These are phyloP conservation scores for Siniperca scherzeri DNA, from an alignment of 2,797 vertebrate species.

Conservation along the genomic window DNA sequence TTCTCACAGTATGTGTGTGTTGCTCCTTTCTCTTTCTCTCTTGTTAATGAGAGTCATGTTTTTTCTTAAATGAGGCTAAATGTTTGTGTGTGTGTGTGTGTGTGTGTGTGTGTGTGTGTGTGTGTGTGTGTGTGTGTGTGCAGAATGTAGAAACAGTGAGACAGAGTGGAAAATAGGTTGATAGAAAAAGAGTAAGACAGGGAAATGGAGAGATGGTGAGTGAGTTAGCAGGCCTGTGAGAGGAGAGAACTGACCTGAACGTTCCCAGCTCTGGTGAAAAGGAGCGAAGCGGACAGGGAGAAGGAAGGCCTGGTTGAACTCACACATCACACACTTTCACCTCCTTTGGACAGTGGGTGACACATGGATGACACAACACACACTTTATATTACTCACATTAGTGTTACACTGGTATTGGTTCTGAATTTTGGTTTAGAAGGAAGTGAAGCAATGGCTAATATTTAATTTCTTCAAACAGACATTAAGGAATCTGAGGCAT, in stretches of 20 bases:
- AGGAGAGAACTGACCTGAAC: constrained; percentile 44
- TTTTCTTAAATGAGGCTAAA: constrained; percentile 11
- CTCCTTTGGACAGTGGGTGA: constrained; percentile 25
- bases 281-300: constrained; percentile 29
- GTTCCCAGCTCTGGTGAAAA: constrained; percentile 28
- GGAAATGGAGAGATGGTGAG: constrained; percentile 13
- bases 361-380: constrained; percentile 15
- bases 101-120: background rate
- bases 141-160: constrained; percentile 23
- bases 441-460: background rate
- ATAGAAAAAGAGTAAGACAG: constrained; percentile 22
- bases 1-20: constrained; percentile 19
- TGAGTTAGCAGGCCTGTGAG: constrained; percentile 9
- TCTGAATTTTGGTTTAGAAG: background rate
- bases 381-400: background rate
- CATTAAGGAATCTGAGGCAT: background rate
- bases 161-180: constrained; percentile 34
- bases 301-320: constrained; percentile 17
- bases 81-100: background rate
- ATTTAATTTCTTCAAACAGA: background rate
- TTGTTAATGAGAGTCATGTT: constrained; percentile 18
- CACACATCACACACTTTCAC: constrained; percentile 44
- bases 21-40: background rate
- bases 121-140: background rate
- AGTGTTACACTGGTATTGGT: background rate